phyloP scores from a whole-genome alignment of 2,888 invertebrate genomes.

The Thymelicus sylvestris region DNA sequence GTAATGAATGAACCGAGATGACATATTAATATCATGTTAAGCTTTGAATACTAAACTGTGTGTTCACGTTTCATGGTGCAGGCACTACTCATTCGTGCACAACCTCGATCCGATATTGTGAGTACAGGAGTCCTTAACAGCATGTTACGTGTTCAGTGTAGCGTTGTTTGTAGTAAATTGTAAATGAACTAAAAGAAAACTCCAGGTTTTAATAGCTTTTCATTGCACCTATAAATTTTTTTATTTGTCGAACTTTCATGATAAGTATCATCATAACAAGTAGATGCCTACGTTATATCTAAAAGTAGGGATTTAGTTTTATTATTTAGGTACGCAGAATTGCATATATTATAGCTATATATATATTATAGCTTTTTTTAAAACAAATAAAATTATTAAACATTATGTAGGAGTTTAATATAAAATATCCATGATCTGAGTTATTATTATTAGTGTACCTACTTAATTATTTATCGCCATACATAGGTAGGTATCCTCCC shows the following conservation, averaged over 20 bases:
- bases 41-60: constrained; percentile 30
- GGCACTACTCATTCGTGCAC: constrained; percentile 80
- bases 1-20: constrained; percentile 15
- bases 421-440: no score
- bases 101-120: constrained; percentile 76
- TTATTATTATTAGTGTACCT: no score
- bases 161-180: constrained; percentile 46
- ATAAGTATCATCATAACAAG: no score
- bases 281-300: background rate
- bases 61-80: constrained; percentile 67
- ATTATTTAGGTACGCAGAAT: no score
- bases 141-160: constrained; percentile 44
- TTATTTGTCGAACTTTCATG: background rate
- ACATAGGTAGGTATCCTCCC: no score
- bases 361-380: no score
- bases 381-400: no score
- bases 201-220: background rate
- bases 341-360: no score
- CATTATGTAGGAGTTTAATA: no score
- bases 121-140: constrained; percentile 57
- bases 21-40: constrained; percentile 12
- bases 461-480: no score
- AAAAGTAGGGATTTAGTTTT: background rate
- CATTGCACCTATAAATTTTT: background rate
- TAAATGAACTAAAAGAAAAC: background rate